Evolutionary conservation across 2,888 invertebrate species (phyloP).

Genomic region (Linyphia triangularis): DNA sequence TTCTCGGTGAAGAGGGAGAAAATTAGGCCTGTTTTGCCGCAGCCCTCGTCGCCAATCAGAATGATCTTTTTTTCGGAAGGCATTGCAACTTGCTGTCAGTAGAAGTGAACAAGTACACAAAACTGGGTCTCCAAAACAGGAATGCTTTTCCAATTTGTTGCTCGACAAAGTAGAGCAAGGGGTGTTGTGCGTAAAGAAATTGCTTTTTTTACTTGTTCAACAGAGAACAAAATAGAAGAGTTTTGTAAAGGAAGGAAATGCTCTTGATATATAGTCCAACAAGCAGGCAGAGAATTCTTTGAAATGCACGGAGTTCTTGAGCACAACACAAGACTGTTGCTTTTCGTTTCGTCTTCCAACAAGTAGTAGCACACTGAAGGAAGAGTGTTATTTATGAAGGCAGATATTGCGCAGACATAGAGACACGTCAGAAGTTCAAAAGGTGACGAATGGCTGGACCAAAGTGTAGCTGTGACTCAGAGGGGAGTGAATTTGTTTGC

Average conservation of each 20-base stretch:
- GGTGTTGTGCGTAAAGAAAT: not conserved
- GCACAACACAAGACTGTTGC: too few species aligned
- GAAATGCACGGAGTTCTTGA: too few species aligned
- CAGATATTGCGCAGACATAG: not conserved
- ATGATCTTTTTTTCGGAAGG: constrained; percentile 14
- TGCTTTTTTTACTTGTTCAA: not conserved
- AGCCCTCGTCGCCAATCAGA: constrained; percentile 25
- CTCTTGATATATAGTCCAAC: too few species aligned
- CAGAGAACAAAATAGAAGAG: not conserved
- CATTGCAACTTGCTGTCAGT: too few species aligned
- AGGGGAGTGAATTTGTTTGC: not conserved
- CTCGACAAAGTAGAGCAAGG: too few species aligned
- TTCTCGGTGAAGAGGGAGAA: constrained; percentile 12
- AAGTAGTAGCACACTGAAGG: too few species aligned
- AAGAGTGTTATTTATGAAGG: not conserved
- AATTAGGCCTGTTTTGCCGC: constrained; percentile 44
- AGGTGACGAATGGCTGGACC: not conserved
- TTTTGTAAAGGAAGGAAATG: not conserved
- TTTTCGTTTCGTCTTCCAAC: too few species aligned
- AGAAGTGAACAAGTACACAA: too few species aligned
- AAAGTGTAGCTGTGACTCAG: not conserved
- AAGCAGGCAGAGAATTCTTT: too few species aligned
- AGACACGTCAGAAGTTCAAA: not conserved
- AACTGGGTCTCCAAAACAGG: too few species aligned
- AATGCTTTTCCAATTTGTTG: too few species aligned